Conservation (phyloP, 2,888 invertebrate genomes). For the Drosophila emarginata region DNA sequence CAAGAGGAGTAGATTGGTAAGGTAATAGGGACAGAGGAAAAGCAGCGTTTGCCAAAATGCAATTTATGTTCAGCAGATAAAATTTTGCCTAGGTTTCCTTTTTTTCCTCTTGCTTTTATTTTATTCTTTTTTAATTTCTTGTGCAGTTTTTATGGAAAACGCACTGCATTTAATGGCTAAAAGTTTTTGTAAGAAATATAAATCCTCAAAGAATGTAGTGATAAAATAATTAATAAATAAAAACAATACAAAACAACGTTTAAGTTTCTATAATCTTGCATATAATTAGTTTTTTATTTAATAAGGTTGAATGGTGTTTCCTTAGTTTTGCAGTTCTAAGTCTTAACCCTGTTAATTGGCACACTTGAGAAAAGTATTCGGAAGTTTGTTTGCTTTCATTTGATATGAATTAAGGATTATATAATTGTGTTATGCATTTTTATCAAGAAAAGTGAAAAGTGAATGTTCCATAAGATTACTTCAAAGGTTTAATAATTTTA, state of each 20-base stretch:
- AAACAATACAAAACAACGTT: neutral
- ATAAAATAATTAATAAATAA: slow-evolving; percentile 6
- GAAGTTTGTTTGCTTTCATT: too few species aligned
- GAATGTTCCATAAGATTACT: too few species aligned
- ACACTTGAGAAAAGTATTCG: too few species aligned
- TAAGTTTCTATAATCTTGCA: too few species aligned
- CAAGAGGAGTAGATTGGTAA: slow-evolving; percentile 3
- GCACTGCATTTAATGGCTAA: slow-evolving; percentile 62
- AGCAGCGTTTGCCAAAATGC: slow-evolving; percentile 46
- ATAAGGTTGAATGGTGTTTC: too few species aligned
- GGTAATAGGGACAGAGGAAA: neutral
- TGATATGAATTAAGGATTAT: too few species aligned
- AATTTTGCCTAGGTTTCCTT: slow-evolving; percentile 19
- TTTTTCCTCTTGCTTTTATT: slow-evolving; percentile 15
- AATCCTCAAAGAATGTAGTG: slow-evolving; percentile 7
- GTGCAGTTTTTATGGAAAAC: slow-evolving; percentile 24
- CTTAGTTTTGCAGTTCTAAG: too few species aligned
- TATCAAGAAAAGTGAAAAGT: too few species aligned
- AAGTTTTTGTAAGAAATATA: slow-evolving; percentile 43
- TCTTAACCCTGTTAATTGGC: too few species aligned
- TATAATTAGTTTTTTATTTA: too few species aligned
- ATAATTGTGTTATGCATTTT: too few species aligned
- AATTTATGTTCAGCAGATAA: slow-evolving; percentile 67
- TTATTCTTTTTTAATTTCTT: slow-evolving; percentile 33
- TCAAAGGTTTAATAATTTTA: too few species aligned